These are phyloP conservation scores for Melanerpes formicivorus DNA, from an alignment of 2,113 vertebrate genomes.

Conservation along the genomic window DNA sequence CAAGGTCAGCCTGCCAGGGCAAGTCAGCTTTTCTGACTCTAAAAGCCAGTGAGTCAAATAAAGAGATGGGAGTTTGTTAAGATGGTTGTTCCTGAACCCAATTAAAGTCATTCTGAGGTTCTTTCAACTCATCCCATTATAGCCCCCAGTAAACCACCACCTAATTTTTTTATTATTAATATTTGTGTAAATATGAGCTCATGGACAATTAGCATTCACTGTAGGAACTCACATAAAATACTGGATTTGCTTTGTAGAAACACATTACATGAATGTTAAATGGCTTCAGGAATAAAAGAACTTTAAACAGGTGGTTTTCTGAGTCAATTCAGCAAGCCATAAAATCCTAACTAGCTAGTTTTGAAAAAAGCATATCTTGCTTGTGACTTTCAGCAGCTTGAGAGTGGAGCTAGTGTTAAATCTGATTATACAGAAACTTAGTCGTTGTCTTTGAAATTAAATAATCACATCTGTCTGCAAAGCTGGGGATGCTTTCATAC, in stretches of 20 bases:
- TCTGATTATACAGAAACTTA: background rate
- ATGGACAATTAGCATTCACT: slow-evolving; percentile 23
- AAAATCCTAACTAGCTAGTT: background rate
- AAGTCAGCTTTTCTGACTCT: slow-evolving; percentile 3
- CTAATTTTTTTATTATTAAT: slow-evolving; percentile 71
- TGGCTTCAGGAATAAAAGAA: slow-evolving; percentile 2
- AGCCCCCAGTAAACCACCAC: slow-evolving; percentile 34
- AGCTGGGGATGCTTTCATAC: background rate
- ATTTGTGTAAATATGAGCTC: slow-evolving; percentile 50
- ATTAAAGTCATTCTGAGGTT: slow-evolving; percentile 50
- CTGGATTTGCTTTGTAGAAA: background rate
- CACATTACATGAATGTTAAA: background rate
- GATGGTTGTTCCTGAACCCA: background rate
- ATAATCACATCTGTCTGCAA: background rate
- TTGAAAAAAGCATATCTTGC: background rate
- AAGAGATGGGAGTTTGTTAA: slow-evolving; percentile 17
- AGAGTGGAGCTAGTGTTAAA: background rate
- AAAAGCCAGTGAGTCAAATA: background rate
- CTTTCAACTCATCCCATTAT: slow-evolving; percentile 58
- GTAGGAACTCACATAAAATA: slow-evolving; percentile 27
- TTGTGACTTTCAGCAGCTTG: background rate
- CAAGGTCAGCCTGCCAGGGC: background rate
- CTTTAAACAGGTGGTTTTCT: slow-evolving; percentile 11
- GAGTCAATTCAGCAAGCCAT: background rate
- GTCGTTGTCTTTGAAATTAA: slow-evolving; percentile 7